phyloP scores from a whole-genome alignment of 2,888 invertebrate genomes.

The Lasioglossum villosulum region DNA sequence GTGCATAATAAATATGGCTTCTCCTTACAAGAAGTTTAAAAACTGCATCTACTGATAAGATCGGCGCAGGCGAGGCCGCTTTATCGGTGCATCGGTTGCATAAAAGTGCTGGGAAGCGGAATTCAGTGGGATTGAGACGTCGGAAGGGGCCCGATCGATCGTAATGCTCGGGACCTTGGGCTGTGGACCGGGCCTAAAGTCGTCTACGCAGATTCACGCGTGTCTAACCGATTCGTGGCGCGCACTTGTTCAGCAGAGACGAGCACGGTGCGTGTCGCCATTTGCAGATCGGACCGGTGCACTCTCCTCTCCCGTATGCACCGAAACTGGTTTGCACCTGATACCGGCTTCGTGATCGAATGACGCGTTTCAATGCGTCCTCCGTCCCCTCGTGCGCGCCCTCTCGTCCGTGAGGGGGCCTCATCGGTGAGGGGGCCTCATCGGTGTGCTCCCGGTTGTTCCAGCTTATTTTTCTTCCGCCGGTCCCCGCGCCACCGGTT shows the following conservation, averaged over 20 bases:
- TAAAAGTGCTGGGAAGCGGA: neutral
- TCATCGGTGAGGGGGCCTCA: neutral
- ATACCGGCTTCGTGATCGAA: slow-evolving; percentile 82
- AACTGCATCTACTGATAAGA: too few species aligned
- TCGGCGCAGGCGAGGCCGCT: neutral
- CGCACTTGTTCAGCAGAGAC: slow-evolving; percentile 49
- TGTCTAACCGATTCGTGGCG: slow-evolving; percentile 15
- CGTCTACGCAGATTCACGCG: slow-evolving; percentile 1
- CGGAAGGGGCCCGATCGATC: neutral
- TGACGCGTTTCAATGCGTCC: slow-evolving; percentile 83
- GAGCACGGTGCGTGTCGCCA: slow-evolving; percentile 73
- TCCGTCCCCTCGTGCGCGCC: slow-evolving; percentile 17
- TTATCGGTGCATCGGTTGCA: neutral
- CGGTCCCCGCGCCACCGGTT: slow-evolving; percentile 21
- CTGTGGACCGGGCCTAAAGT: neutral
- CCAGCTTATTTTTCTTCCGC: slow-evolving; percentile 34
- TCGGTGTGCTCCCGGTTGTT: slow-evolving; percentile 18
- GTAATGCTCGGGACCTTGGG: neutral
- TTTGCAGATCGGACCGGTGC: slow-evolving; percentile 72
- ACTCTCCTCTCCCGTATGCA: slow-evolving; percentile 67
- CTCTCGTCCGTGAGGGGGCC: slow-evolving; percentile 13
- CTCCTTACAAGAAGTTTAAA: too few species aligned
- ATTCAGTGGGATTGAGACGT: neutral
- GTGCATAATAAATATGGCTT: too few species aligned
- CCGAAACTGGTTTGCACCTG: slow-evolving; percentile 84